phyloP scores from a whole-genome alignment of 2,888 invertebrate species.

The Ariolimax columbianus region DNA sequence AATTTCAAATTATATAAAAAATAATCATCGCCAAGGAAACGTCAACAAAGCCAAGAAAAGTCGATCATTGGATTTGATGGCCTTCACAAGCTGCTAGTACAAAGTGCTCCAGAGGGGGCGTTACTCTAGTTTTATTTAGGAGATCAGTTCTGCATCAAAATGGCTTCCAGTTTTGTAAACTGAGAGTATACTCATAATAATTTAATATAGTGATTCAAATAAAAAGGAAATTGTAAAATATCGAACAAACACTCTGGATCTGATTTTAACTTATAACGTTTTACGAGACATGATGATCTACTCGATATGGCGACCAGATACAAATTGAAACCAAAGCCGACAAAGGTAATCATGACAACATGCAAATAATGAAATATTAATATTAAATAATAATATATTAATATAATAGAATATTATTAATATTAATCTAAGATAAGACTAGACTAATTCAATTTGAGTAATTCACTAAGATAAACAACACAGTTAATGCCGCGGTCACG shows the following conservation, averaged over 20 bases:
- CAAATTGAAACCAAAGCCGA: conserved; percentile 14
- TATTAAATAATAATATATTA: too few relatives aligned
- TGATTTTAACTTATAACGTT: not conserved
- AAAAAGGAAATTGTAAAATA: not conserved
- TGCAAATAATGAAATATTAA: not conserved
- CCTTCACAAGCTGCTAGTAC: too few relatives aligned
- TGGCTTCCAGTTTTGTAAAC: not conserved
- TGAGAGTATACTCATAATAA: not conserved
- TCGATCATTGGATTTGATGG: too few relatives aligned
- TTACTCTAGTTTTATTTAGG: not conserved
- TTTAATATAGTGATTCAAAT: not conserved
- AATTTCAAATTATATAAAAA: too few relatives aligned
- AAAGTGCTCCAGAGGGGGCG: too few relatives aligned
- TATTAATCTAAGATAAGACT: too few relatives aligned
- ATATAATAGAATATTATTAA: too few relatives aligned
- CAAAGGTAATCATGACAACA: not conserved
- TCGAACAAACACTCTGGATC: not conserved
- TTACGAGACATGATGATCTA: conserved; percentile 13
- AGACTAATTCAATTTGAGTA: too few relatives aligned
- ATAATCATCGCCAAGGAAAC: too few relatives aligned
- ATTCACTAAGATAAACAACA: not conserved
- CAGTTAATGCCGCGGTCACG: not conserved
- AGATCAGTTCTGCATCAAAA: not conserved
- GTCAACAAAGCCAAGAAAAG: too few relatives aligned
- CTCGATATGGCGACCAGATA: not conserved